Percentiles rank a stretch among this genome's conserved stretches.
Evolutionary conservation across 1,140 invertebrate genomes (phyloP).

Genomic region (Drosophila ambigua): DNA sequence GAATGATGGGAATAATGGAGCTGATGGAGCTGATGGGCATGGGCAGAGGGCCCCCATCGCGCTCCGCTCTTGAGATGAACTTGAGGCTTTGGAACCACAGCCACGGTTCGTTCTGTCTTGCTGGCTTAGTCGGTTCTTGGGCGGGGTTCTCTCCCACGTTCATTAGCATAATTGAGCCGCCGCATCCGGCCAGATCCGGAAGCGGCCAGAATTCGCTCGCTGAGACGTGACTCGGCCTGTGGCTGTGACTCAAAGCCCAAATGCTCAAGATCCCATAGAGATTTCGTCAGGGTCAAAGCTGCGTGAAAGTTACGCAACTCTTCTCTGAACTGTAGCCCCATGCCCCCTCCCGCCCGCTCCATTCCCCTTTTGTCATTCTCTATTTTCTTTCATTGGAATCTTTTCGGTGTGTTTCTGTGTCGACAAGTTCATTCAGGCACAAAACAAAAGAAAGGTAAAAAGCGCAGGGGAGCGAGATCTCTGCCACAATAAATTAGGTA

Average conservation of each 20-base stretch:
- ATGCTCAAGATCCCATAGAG: too few species aligned
- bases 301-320: too few species aligned
- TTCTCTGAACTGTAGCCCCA: too few species aligned
- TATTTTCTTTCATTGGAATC: constrained; percentile 30
- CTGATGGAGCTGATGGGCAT: constrained; percentile 1
- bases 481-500: constrained; percentile 61
- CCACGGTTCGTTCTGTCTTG: too few species aligned
- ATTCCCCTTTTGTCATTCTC: constrained; percentile 7
- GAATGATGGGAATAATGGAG: constrained; percentile 5
- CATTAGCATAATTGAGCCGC: constrained; percentile 11
- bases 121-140: too few species aligned
- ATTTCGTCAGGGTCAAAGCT: too few species aligned
- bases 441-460: constrained; percentile 34
- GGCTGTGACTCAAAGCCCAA: too few species aligned
- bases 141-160: constrained; percentile 14
- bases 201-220: constrained; percentile 21
- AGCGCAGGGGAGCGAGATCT: background rate
- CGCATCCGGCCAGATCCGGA: constrained; percentile 20
- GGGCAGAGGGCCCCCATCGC: background rate
- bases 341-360: too few species aligned
- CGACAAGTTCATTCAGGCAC: constrained; percentile 64
- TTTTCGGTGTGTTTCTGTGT: constrained; percentile 44
- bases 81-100: constrained; percentile 5
- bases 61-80: constrained; percentile 19
- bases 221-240: constrained; percentile 24